Evolutionary conservation across 1,140 invertebrate genomes (phyloP).

Genomic region (Drosophila sulfurigaster): DNA sequence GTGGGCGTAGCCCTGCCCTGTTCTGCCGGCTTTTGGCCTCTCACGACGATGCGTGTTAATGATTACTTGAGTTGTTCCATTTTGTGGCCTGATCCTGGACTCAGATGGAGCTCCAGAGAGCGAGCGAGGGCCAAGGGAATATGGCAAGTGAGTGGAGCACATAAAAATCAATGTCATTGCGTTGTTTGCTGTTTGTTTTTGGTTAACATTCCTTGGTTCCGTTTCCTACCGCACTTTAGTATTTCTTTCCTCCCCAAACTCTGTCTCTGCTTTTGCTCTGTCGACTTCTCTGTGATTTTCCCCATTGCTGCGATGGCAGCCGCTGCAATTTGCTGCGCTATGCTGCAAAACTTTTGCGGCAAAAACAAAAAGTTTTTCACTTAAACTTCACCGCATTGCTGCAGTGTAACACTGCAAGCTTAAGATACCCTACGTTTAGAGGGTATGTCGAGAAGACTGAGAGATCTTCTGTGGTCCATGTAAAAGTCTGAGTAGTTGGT

Average conservation of each 20-base stretch:
- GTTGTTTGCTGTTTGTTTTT: slow-evolving; percentile 81
- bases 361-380: slow-evolving; percentile 79
- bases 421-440: slow-evolving; percentile 13
- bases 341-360: slow-evolving; percentile 73
- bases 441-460: not conserved
- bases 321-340: slow-evolving; percentile 76
- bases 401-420: slow-evolving; percentile 44
- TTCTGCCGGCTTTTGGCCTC: not conserved
- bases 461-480: too few species aligned
- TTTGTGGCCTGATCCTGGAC: slow-evolving; percentile 69
- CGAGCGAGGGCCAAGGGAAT: not conserved
- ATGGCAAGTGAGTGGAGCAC: slow-evolving; percentile 26
- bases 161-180: slow-evolving; percentile 81
- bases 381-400: slow-evolving; percentile 81
- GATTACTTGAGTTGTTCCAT: slow-evolving; percentile 72
- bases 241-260: not conserved
- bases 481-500: too few species aligned
- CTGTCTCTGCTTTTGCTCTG: not conserved
- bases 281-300: slow-evolving; percentile 55
- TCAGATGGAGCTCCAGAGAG: slow-evolving; percentile 15
- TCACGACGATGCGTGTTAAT: slow-evolving; percentile 71
- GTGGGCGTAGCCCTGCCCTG: slow-evolving; percentile 5
- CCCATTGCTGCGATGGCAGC: slow-evolving; percentile 75
- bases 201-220: slow-evolving; percentile 80
- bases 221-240: slow-evolving; percentile 50